Base-by-base conservation (phyloP, 2,113 vertebrate genomes). In the Elanus axillaris region DNA sequence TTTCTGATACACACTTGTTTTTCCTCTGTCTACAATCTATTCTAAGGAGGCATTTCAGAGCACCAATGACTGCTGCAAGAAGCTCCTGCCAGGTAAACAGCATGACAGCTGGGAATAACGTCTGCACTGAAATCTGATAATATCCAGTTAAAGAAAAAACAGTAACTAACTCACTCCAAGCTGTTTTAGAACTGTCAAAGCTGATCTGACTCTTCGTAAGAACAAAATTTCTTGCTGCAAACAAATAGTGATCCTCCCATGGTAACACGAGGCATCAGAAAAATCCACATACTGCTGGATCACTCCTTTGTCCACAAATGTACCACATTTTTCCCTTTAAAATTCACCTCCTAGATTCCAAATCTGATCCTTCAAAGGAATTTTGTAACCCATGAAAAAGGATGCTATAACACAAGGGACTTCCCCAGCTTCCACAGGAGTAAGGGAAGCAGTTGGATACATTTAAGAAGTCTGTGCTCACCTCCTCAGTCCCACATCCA, bases 71-170 rank as follows among this genome's bases (percentile, higher is more conserved):
- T 80, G 82, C 63, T 86, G 50, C 85, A 79, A 82, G 36, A 85
- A 80, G 43, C n/a, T 75, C 66, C 66, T 86, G 89, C 38, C 94
- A 96, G 93, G 77, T 92, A 79, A 91, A 84, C 40, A 79, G 58
- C 16, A 10, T 48, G 71, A 68, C 79, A 94, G 52, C 73, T 63
- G 56, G 56, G 27, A 93, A 60, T 23, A 93, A 81, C 2, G 13
- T 63, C 81, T 90, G 58, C 58, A 81, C 45, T 91, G 68, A 86
- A 90, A 95, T 47, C 63, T 71, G 74, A 27, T 53, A 89, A 81
- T 12, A 58, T 25, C 48, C 73, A 56, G 32, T 45, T 59, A 72
- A 63, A 86, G 13, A 71, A 81, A 93, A 93, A 62, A 25, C 17
- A 72, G 42, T 15, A 93, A 69, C 42, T 89, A 80, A 56, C 62